These are phyloP conservation scores for Drosophila cardini DNA, from an alignment of 1,140 invertebrate species.

Conservation along the genomic window DNA sequence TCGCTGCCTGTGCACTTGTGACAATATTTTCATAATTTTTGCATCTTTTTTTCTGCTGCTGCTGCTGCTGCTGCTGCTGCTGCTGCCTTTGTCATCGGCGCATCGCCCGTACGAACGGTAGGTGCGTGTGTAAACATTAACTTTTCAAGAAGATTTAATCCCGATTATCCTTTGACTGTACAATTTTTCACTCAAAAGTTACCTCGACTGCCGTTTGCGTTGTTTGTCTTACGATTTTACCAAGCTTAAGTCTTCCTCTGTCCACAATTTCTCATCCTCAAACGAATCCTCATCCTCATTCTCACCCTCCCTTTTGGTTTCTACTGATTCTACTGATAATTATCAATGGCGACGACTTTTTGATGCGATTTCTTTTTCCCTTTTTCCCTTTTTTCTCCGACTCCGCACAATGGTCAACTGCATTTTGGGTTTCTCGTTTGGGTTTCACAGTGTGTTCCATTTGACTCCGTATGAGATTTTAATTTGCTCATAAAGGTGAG, in stretches of 20 bases:
- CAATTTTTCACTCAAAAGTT: slow-evolving; percentile 79
- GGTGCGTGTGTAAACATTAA: slow-evolving; percentile 83
- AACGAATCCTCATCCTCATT: background rate
- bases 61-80: slow-evolving; percentile 17
- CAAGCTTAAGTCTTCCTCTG: slow-evolving; percentile 45
- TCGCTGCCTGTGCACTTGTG: slow-evolving; percentile 72
- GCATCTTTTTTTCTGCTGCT: slow-evolving; percentile 67
- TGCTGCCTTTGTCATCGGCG: slow-evolving; percentile 45
- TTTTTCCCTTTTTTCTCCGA: slow-evolving; percentile 47
- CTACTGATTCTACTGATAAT: slow-evolving; percentile 55
- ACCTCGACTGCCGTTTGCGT: slow-evolving; percentile 35
- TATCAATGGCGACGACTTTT: slow-evolving; percentile 79
- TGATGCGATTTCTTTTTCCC: slow-evolving; percentile 76
- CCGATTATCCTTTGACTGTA: slow-evolving; percentile 82
- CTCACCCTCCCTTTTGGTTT: slow-evolving; percentile 20
- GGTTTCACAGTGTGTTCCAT: slow-evolving; percentile 49
- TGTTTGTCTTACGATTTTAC: slow-evolving; percentile 75
- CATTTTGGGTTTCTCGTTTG: slow-evolving; percentile 13
- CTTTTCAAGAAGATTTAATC: slow-evolving; percentile 83
- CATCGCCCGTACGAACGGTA: slow-evolving; percentile 72
- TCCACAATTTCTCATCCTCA: slow-evolving; percentile 12
- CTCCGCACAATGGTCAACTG: slow-evolving; percentile 45
- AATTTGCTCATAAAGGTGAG: slow-evolving; percentile 82
- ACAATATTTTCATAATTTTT: slow-evolving; percentile 84
- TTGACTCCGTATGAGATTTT: slow-evolving; percentile 78